Conservation (phyloP, 2,888 invertebrate genomes). For the Megastigmus dorsalis region DNA sequence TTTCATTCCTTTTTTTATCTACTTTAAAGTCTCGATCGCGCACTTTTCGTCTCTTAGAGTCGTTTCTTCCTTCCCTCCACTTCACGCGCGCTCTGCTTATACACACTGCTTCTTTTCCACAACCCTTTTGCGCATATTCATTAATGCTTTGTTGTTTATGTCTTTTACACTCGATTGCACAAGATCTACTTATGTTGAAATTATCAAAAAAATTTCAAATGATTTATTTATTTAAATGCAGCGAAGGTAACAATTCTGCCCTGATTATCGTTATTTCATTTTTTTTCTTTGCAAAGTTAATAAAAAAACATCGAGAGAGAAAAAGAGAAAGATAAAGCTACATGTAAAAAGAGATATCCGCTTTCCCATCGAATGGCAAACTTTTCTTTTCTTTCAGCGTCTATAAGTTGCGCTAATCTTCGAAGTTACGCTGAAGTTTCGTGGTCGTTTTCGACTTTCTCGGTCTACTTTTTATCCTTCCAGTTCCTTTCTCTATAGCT, state of each 20-base stretch:
- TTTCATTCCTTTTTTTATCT: not conserved
- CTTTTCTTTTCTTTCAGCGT: conserved; percentile 29
- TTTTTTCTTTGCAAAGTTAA: too few species aligned
- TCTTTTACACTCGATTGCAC: too few species aligned
- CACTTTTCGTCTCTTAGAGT: not conserved
- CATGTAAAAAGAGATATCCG: too few species aligned
- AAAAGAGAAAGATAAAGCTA: too few species aligned
- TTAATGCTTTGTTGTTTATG: too few species aligned
- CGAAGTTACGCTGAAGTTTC: conserved; percentile 62
- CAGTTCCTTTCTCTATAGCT: not conserved
- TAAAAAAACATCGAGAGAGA: too few species aligned
- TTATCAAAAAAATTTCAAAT: too few species aligned
- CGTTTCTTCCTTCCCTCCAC: not conserved
- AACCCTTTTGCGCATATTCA: conserved; percentile 10
- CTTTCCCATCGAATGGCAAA: not conserved
- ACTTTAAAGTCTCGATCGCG: conserved; percentile 34
- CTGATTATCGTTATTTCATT: too few species aligned
- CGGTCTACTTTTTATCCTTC: conserved; percentile 15
- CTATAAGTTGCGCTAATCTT: conserved; percentile 60
- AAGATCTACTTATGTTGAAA: too few species aligned
- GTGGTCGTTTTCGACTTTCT: conserved; percentile 50
- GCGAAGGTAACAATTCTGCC: too few species aligned
- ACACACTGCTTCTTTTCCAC: not conserved
- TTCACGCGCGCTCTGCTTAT: not conserved
- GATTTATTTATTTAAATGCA: too few species aligned